These are phyloP conservation scores for Gadopsis marmoratus DNA, from an alignment of 2,797 vertebrate genomes.

Conservation along the genomic window DNA sequence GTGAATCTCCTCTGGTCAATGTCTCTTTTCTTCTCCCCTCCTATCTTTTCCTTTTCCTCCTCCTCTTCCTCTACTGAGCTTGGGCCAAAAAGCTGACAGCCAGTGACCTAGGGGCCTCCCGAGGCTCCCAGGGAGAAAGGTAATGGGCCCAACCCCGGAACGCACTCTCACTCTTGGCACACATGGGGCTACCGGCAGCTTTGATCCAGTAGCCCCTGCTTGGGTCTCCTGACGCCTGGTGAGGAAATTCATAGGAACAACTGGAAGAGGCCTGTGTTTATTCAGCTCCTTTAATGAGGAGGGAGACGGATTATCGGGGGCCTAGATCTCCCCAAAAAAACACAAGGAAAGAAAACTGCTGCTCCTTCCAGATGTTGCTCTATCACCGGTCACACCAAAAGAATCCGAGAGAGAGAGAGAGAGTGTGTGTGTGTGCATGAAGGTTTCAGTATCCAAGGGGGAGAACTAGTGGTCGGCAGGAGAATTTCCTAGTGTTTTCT, in stretches of 20 bases:
- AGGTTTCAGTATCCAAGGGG: slow-evolving; percentile 61
- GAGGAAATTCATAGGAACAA: slow-evolving; percentile 90
- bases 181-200: slow-evolving; percentile 79
- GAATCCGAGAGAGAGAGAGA: slow-evolving; percentile 67
- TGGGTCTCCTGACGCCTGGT: slow-evolving; percentile 85
- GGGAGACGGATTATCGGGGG: slow-evolving; percentile 87
- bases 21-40: neutral
- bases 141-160: slow-evolving; percentile 83
- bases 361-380: slow-evolving; percentile 87
- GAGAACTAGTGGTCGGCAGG: slow-evolving; percentile 68
- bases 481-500: slow-evolving; percentile 76
- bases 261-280: slow-evolving; percentile 90
- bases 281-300: slow-evolving; percentile 90
- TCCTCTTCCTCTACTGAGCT: slow-evolving; percentile 62
- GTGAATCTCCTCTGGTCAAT: slow-evolving; percentile 33
- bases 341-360: slow-evolving; percentile 81
- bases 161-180: slow-evolving; percentile 76
- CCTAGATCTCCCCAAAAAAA: slow-evolving; percentile 83
- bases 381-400: slow-evolving; percentile 81
- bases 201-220: slow-evolving; percentile 85
- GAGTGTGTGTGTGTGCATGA: neutral
- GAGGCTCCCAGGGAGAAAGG: slow-evolving; percentile 78
- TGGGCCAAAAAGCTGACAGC: slow-evolving; percentile 79
- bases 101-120: slow-evolving; percentile 77
- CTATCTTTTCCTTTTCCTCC: slow-evolving; percentile 9